Conservation (phyloP, 1,140 invertebrate species). For the Eciton burchellii region DNA sequence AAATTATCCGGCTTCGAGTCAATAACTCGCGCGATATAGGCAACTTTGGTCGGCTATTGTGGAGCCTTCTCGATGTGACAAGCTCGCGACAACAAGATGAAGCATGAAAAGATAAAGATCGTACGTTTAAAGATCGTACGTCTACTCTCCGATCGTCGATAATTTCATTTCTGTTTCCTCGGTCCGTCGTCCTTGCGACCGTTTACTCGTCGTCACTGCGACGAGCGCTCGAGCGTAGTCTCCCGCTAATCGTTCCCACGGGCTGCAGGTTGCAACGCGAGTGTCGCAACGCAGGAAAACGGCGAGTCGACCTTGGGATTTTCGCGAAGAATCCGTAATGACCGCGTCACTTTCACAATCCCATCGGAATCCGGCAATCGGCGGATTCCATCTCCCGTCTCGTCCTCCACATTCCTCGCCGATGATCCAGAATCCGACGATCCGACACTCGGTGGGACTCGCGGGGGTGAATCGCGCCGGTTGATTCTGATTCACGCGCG, state of each 20-base stretch:
- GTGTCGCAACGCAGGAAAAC: conserved; percentile 25
- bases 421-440: conserved; percentile 75
- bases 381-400: conserved; percentile 59
- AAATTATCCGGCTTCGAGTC: conserved; percentile 25
- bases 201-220: not conserved
- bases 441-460: conserved; percentile 42
- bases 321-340: conserved; percentile 50
- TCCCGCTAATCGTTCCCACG: not conserved
- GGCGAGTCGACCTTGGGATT: conserved; percentile 38
- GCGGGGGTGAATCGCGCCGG: conserved; percentile 40
- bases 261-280: not conserved
- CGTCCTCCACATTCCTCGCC: conserved; percentile 80
- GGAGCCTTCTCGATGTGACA: not conserved
- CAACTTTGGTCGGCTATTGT: not conserved
- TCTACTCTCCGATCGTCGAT: not conserved
- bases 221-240: not conserved
- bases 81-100: not conserved
- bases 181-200: not conserved
- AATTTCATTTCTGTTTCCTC: conserved; percentile 6
- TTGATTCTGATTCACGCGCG: conserved; percentile 68
- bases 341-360: conserved; percentile 49
- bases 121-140: not conserved
- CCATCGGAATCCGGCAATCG: conserved; percentile 74
- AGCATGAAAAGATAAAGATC: not conserved
- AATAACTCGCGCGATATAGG: not conserved